A percentile compares a stretch with the other conserved stretches of the same genome.
These are phyloP conservation scores for Synanthedon tipuliformis DNA, from an alignment of 2,888 invertebrate species.

Conservation along the genomic window DNA sequence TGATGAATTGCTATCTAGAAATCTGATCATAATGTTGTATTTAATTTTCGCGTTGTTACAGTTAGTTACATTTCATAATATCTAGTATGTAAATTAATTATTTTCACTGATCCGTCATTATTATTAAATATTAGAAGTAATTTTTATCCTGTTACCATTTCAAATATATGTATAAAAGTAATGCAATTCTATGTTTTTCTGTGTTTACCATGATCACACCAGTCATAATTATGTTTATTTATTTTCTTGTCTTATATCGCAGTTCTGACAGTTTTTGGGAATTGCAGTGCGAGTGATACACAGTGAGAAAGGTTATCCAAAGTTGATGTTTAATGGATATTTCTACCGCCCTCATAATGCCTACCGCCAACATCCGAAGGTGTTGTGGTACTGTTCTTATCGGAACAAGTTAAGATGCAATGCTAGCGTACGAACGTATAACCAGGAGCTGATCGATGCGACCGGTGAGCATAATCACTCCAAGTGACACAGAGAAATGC, in stretches of 20 bases:
- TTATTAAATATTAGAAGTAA: too few species aligned
- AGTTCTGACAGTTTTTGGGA: constrained; percentile 6
- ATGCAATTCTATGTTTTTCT: background rate
- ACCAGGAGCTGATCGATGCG: constrained; percentile 40
- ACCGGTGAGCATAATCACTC: constrained; percentile 43
- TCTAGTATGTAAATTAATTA: too few species aligned
- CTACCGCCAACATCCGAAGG: constrained; percentile 49
- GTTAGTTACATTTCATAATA: too few species aligned
- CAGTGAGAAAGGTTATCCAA: constrained; percentile 49
- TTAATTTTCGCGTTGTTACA: too few species aligned
- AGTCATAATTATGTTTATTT: too few species aligned
- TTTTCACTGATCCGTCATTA: too few species aligned
- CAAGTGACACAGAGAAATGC: constrained; percentile 26
- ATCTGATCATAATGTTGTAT: too few species aligned
- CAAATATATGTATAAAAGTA: background rate
- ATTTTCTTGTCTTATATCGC: too few species aligned
- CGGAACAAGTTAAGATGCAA: constrained; percentile 41
- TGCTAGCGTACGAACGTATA: constrained; percentile 43
- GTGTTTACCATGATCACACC: background rate
- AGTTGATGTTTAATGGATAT: constrained; percentile 45
- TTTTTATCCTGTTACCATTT: too few species aligned
- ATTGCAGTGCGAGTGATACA: constrained; percentile 48
- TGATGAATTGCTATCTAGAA: too few species aligned
- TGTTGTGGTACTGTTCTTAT: constrained; percentile 57
- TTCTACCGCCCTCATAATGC: constrained; percentile 56